Conservation (phyloP, 2,797 vertebrate genomes). For the Oreortyx pictus region DNA sequence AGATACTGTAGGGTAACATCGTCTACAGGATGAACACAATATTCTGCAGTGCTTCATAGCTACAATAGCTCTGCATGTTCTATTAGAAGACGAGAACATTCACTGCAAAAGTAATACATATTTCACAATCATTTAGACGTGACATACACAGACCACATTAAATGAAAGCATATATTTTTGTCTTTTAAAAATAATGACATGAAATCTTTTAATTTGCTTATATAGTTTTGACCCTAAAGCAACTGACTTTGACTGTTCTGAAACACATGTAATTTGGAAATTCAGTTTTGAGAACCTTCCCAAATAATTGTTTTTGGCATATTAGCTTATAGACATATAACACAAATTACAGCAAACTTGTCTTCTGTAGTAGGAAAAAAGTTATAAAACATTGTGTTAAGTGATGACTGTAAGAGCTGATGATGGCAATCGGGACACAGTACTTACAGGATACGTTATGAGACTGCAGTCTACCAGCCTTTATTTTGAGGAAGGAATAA, state of each 20-base stretch:
- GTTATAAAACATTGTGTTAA: neutral
- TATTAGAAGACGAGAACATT: neutral
- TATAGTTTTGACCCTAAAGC: neutral
- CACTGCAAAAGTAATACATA: neutral
- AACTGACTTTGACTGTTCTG: too few relatives aligned
- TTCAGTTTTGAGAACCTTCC: neutral
- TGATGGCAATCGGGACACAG: neutral
- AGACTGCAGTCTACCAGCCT: neutral
- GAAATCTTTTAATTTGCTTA: neutral
- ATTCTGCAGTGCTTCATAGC: neutral
- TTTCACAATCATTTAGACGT: conserved; percentile 4
- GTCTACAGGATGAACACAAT: neutral
- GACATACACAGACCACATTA: neutral
- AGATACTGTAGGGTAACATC: conserved; percentile 1
- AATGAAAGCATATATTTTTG: neutral
- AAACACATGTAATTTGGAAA: neutral
- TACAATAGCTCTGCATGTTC: neutral
- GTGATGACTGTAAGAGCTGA: neutral
- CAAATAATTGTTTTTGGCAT: neutral
- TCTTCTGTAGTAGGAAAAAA: neutral
- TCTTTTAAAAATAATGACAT: neutral
- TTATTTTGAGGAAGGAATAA: neutral
- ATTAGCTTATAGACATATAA: neutral
- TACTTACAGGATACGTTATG: neutral
- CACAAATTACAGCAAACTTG: neutral